A percentile compares a stretch with the other conserved stretches of the same genome.
Evolutionary conservation across 1,140 invertebrate species (phyloP).

Genomic region (Zophobas morio): DNA sequence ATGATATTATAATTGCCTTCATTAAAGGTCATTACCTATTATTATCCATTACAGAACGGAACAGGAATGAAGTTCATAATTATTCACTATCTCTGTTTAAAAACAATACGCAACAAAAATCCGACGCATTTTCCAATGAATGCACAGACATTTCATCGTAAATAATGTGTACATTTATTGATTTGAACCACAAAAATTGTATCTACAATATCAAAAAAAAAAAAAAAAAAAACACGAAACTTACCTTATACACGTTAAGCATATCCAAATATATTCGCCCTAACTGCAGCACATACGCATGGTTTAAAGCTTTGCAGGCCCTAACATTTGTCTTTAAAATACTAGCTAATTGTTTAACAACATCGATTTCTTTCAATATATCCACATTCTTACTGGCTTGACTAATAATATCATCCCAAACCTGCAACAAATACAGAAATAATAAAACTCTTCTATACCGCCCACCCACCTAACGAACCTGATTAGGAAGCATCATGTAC

Average conservation of each 20-base stretch:
- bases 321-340: conserved; percentile 99
- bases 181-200: neutral
- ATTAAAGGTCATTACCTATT: too few species aligned
- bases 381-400: conserved; percentile 98
- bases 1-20: too few species aligned
- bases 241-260: conserved; percentile 98
- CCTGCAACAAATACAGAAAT: conserved; percentile 58
- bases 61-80: too few species aligned
- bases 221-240: neutral
- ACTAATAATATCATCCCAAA: conserved; percentile 99
- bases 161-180: too few species aligned
- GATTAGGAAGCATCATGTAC: conserved; percentile 98
- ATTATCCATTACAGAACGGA: too few species aligned
- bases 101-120: neutral
- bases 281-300: conserved; percentile 96
- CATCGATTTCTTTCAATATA: conserved; percentile 95
- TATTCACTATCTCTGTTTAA: too few species aligned
- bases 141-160: too few species aligned
- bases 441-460: neutral
- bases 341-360: conserved; percentile 97
- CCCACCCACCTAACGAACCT: conserved; percentile 71
- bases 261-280: conserved; percentile 98
- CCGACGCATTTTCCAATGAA: neutral
- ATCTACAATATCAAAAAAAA: neutral
- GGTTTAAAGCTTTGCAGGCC: conserved; percentile 97